Base-by-base conservation (phyloP, 2,888 invertebrate species). In the Rhingia campestris region DNA sequence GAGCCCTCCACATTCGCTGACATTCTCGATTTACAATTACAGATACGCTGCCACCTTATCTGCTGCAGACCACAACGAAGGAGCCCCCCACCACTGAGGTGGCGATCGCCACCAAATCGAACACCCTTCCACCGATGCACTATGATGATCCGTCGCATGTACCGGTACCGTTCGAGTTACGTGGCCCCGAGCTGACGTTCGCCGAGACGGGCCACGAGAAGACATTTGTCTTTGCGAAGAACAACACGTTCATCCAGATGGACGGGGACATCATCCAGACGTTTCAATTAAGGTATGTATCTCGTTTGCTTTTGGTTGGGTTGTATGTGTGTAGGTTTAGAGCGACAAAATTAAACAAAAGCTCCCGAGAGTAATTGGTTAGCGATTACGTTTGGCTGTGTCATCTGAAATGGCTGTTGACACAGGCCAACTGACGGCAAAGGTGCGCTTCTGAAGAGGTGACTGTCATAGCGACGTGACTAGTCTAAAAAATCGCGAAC, bases 141-240 rank as follows among this genome's bases (percentile, higher is more conserved):
- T 86, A 86, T 10, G 87, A 86, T 58, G 88, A 88, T 41, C 86
- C 88, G 4, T 89, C 89, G 37, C 88, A 89, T 66, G 94, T 94
- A 0, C 94, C 95, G 0, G 93, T 96, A 87, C 95, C 96, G 1
- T 94, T 94, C 67, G 94, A 95, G 87, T 93, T 95, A 87, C 93
- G 97, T 86, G 96, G 96, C 67, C 93, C 96, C 86, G 95, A 96
- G 89, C 92, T 97, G 56, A 96, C 97, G 0, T 97, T 97, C 89
- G 95, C 95, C 88, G 97, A 97, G 91, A 96, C 96, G 4, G 97
- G 96, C 1, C 94, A 95, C 88, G 94, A 96, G 87, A 95, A 95
- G 88, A 96, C 96, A n/a, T 97, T 97, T 90, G 96, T 97, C 94
- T 97, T 97, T 91, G 96, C 97, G 22, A 95, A 97, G 89, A 96